phyloP scores from a whole-genome alignment of 64 coral and sea anemone species.

The Pocillopora verrucosa region DNA sequence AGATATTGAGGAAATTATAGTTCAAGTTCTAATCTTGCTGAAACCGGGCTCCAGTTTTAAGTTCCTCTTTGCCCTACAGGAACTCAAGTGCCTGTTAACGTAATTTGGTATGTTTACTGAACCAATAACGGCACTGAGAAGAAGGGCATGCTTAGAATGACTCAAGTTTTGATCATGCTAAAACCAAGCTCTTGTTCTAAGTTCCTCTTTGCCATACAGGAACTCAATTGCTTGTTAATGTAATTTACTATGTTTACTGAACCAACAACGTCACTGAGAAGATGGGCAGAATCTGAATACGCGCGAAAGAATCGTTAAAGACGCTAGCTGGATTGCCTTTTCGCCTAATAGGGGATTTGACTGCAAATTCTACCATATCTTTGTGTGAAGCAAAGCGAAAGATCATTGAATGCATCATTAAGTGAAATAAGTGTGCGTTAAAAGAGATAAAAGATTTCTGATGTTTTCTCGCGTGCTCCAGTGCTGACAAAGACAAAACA shows the following conservation, averaged over 20 bases:
- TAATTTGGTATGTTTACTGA: not conserved
- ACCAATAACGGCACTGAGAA: not conserved
- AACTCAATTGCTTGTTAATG: not conserved
- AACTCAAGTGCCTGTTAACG: not conserved
- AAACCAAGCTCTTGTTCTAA: not conserved
- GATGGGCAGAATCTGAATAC: not conserved
- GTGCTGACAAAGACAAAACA: constrained; percentile 34
- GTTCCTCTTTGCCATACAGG: not conserved
- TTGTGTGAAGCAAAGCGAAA: not conserved
- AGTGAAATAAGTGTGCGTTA: not conserved
- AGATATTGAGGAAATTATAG: too few relatives aligned
- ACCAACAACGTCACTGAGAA: not conserved
- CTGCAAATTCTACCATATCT: not conserved
- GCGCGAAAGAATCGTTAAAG: not conserved
- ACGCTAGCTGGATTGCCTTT: not conserved
- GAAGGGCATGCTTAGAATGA: not conserved
- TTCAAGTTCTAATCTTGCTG: not conserved
- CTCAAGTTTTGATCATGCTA: not conserved
- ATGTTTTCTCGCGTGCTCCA: not conserved
- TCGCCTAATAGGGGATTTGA: not conserved
- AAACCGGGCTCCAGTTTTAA: not conserved
- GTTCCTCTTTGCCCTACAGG: not conserved
- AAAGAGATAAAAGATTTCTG: not conserved
- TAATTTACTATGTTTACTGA: not conserved
- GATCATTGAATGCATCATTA: not conserved